phyloP scores from a whole-genome alignment of 2,797 vertebrate species.

The Centroberyx gerrardi region DNA sequence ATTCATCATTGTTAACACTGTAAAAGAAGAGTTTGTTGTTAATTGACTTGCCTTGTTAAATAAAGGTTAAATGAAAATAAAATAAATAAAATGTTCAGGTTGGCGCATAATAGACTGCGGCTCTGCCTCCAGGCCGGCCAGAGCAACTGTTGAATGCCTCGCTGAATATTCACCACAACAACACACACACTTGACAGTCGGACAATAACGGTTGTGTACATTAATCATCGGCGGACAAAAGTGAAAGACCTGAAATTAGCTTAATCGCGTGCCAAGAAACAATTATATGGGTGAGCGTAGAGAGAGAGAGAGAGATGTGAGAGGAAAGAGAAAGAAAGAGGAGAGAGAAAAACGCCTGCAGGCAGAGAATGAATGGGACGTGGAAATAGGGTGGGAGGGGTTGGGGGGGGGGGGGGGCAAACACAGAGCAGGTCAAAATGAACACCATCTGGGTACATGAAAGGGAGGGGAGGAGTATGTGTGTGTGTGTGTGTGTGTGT shows the following conservation, averaged over 20 bases:
- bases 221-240: constrained; percentile 62
- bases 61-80: constrained; percentile 10
- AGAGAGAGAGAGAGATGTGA: background rate
- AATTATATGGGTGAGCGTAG: constrained; percentile 55
- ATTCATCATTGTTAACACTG: too few relatives aligned
- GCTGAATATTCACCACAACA: constrained; percentile 18
- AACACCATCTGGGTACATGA: constrained; percentile 88
- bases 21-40: too few relatives aligned
- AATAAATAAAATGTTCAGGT: constrained; percentile 12
- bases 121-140: constrained; percentile 5
- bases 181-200: constrained; percentile 24
- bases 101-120: background rate
- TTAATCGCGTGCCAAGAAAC: constrained; percentile 51
- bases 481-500: background rate
- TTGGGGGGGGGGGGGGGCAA: constrained; percentile 26
- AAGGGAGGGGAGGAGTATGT: constrained; percentile 58
- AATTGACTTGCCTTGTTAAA: background rate
- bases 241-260: constrained; percentile 49
- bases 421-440: constrained; percentile 82
- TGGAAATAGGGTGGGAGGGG: constrained; percentile 39
- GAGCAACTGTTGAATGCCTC: constrained; percentile 67
- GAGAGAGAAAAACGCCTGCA: constrained; percentile 72
- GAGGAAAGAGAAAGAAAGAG: constrained; percentile 43
- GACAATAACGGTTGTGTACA: constrained; percentile 42
- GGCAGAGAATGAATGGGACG: constrained; percentile 76